Base-by-base conservation (phyloP, 2,797 vertebrate genomes). In the Salmo trutta region DNA sequence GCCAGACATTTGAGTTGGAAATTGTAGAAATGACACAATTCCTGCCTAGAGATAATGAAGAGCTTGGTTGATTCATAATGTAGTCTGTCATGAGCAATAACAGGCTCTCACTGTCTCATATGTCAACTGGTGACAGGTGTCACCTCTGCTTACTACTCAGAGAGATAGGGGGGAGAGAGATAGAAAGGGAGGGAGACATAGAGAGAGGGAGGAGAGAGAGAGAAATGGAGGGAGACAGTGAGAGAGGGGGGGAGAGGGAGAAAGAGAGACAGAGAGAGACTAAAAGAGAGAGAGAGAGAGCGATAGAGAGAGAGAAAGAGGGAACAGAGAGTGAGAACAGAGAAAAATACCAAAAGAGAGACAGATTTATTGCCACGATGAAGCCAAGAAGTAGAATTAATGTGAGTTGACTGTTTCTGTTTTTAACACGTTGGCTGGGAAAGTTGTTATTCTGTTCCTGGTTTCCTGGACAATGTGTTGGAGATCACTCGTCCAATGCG, bases 391-490 rank as follows among this genome's bases (percentile, higher is more conserved):
- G 10, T 47, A 47, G 41, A 14, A 47, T 47, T 12, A 3, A 47
- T 47, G 41, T 47, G 41, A 47, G 41, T 47, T 47, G 41, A 47
- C 41, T 47, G 41, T 47, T 47, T 47, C 41, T 47, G 41, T 47
- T 47, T 47, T 47, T 47, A 47, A 47, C 41, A 47, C 41, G 10
- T 47, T 47, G 41, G 41, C 41, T 47, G 41, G 41, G 41, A 47
- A 47, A 47, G 10, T 31, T 66, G 64, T 66, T 66, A 66, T 66
- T 24, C 64, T 66, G 64, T 66, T 31, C 29, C 64, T 66, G 29
- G 64, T 66, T 66, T 66, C 64, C 64, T 29, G 24, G 64, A 66
- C 27, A 27, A 29, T 66, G 64, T 66, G 21, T 66, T 66, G 29
- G 10, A 66, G 4, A 66, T 66, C 64, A 29, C 64, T 66, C 64